phyloP scores from a whole-genome alignment of 2,113 vertebrate genomes.

The Ahaetulla prasina region DNA sequence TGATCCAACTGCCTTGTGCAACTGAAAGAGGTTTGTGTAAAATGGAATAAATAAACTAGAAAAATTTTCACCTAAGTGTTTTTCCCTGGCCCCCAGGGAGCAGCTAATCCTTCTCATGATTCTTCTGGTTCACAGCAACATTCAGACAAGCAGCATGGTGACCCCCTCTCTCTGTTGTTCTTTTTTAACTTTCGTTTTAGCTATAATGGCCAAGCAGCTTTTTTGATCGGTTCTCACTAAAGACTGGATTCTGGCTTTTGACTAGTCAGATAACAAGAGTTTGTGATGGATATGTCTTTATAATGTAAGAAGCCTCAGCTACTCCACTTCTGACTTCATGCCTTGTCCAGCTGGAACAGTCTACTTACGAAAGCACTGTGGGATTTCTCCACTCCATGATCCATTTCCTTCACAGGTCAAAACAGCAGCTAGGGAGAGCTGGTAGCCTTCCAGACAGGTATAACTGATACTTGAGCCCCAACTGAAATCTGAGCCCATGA shows the following conservation, averaged over 20 bases:
- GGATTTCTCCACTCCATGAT: slow-evolving; percentile 90
- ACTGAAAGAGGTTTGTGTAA: background rate
- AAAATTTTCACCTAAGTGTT: background rate
- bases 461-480: slow-evolving; percentile 95
- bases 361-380: slow-evolving; percentile 95
- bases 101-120: background rate
- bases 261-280: fast-evolving
- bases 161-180: background rate
- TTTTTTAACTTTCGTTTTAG: background rate
- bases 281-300: background rate
- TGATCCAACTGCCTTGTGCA: background rate
- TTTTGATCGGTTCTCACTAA: background rate
- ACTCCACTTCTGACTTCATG: too few species aligned
- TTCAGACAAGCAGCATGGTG: background rate
- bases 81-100: background rate
- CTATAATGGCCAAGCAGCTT: background rate
- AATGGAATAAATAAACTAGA: background rate
- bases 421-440: slow-evolving; percentile 90
- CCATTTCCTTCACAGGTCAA: slow-evolving; percentile 92
- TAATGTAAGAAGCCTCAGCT: too few species aligned
- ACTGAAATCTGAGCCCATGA: slow-evolving; percentile 86
- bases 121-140: too few species aligned
- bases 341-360: fast-evolving
- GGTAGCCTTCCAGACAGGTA: slow-evolving; percentile 90
- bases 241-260: background rate